Percentiles rank a stretch among this genome's conserved stretches.
Evolutionary conservation across 2,113 vertebrate genomes (phyloP).

Genomic region (Oceanites oceanicus): DNA sequence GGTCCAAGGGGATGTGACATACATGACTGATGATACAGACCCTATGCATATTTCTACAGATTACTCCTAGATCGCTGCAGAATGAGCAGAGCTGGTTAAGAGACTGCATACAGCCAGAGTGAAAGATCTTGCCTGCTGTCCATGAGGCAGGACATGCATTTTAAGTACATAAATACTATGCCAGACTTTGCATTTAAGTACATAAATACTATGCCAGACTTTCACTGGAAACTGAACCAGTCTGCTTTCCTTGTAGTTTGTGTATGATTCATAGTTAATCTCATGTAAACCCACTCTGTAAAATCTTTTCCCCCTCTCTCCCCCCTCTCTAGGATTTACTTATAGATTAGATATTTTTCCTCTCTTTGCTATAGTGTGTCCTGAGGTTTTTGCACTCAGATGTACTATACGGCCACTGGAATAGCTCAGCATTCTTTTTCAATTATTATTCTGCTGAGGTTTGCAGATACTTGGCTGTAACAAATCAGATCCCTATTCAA

Average conservation of each 20-base stretch:
- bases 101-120: neutral
- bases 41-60: neutral
- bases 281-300: neutral
- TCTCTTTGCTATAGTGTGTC: neutral
- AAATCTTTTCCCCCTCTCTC: neutral
- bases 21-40: neutral
- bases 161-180: neutral
- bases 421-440: neutral
- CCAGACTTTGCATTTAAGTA: neutral
- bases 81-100: neutral
- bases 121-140: neutral
- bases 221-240: neutral
- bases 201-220: neutral
- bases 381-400: neutral
- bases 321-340: neutral
- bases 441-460: slow-evolving; percentile 39
- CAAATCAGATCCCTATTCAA: neutral
- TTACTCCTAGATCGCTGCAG: neutral
- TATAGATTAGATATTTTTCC: neutral
- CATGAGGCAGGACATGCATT: neutral
- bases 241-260: neutral
- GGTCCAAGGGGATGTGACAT: neutral
- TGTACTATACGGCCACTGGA: neutral
- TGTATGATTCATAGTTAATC: neutral
- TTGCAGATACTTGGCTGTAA: slow-evolving; percentile 23